These are phyloP conservation scores for Cenopis cana DNA, from an alignment of 2,888 invertebrate species.

Conservation along the genomic window DNA sequence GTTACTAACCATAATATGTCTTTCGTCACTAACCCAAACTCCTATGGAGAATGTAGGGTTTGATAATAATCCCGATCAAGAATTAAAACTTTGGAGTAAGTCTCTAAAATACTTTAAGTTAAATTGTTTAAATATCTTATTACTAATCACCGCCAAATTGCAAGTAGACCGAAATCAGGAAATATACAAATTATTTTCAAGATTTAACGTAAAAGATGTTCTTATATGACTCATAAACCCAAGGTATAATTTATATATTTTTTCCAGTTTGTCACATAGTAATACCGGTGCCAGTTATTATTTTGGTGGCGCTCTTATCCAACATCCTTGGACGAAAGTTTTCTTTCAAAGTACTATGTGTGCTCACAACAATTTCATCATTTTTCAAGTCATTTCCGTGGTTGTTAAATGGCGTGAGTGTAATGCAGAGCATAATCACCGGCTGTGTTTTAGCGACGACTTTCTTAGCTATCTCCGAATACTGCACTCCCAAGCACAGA, in stretches of 20 bases:
- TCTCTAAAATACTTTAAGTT: not conserved
- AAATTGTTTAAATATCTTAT: not conserved
- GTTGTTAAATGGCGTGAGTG: not conserved
- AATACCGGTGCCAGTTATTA: not conserved
- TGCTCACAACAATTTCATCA: not conserved
- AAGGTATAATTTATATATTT: not conserved
- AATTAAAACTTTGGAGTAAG: constrained; percentile 1
- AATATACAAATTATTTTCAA: no score
- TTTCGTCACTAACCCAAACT: not conserved
- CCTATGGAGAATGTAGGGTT: not conserved
- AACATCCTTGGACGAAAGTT: not conserved
- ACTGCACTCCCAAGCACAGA: constrained; percentile 2
- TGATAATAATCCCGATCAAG: not conserved
- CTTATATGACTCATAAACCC: no score
- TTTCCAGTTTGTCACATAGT: not conserved
- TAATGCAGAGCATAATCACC: not conserved
- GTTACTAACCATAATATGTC: not conserved
- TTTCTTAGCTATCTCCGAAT: not conserved
- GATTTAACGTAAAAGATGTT: no score
- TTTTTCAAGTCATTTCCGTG: not conserved
- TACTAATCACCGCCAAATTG: no score
- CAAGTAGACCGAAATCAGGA: no score
- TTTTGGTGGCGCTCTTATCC: not conserved
- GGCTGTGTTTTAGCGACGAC: not conserved
- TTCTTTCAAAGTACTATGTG: not conserved